Percentiles rank a stretch among this genome's conserved stretches.
These are phyloP conservation scores for Tragelaphus strepsiceros DNA, from an alignment of 2,113 vertebrate genomes.

Conservation along the genomic window DNA sequence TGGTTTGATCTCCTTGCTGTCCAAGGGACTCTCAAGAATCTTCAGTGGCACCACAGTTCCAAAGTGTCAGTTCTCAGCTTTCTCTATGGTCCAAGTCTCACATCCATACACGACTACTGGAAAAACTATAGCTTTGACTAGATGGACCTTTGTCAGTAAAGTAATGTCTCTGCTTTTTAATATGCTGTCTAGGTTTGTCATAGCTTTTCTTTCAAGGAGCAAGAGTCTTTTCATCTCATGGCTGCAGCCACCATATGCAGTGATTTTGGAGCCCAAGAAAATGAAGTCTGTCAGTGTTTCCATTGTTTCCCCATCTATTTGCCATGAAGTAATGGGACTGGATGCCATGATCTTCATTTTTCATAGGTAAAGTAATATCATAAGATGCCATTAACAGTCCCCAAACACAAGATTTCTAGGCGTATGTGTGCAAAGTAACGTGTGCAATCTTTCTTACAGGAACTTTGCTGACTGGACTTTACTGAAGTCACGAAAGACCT, in stretches of 20 bases:
- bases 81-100: background rate
- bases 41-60: background rate
- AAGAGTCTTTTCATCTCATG: background rate
- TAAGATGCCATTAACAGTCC: background rate
- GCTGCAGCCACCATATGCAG: background rate
- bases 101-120: background rate
- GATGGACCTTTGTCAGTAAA: background rate
- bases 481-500: too few species aligned
- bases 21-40: background rate
- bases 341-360: background rate
- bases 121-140: background rate
- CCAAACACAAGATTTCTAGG: background rate
- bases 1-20: background rate
- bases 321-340: background rate
- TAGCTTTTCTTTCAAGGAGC: background rate
- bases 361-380: background rate
- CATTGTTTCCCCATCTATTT: background rate
- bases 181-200: background rate
- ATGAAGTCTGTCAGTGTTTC: background rate
- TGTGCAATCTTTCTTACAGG: accelerated
- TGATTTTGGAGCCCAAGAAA: background rate
- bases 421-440: accelerated
- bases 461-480: background rate
- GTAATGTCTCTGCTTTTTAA: background rate
- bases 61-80: background rate